These are phyloP conservation scores for Tricholauxania praeusta DNA, from an alignment of 2,888 invertebrate species.

Conservation along the genomic window DNA sequence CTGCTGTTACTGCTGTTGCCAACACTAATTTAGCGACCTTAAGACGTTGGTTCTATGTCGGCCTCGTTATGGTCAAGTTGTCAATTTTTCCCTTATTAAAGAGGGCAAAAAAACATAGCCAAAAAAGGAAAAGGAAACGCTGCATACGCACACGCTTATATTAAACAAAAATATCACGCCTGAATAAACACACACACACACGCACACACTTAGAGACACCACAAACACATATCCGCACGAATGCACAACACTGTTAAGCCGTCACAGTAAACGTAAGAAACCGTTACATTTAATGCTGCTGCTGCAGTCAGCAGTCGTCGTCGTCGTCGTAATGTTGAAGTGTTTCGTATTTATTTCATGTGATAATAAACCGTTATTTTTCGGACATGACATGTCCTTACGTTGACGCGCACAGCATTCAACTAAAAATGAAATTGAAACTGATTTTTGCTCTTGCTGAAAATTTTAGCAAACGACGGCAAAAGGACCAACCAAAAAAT, in stretches of 20 bases:
- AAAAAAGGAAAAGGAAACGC: neutral
- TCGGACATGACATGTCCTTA: conserved; percentile 40
- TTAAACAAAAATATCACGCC: conserved; percentile 12
- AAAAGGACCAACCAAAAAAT: neutral
- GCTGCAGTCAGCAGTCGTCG: neutral
- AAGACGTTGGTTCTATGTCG: neutral
- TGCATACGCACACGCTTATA: neutral
- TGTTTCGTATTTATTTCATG: neutral
- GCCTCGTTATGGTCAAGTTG: conserved; percentile 11
- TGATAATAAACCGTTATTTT: neutral
- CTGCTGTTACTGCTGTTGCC: neutral
- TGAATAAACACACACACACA: conserved; percentile 7
- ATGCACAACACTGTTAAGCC: neutral
- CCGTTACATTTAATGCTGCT: neutral
- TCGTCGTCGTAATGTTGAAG: too few relatives aligned
- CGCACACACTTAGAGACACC: conserved; percentile 1
- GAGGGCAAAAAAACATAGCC: neutral
- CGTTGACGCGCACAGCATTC: conserved; percentile 54
- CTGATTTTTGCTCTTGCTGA: conserved; percentile 18
- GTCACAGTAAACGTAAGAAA: neutral
- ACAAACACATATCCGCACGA: neutral
- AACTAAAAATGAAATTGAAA: conserved; percentile 54
- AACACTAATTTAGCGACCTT: conserved; percentile 17
- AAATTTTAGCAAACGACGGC: neutral
- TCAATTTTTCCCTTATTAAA: neutral